Base-by-base conservation (phyloP, 35 echinoderm and acorn worm genomes). In the Amphiura filiformis region DNA sequence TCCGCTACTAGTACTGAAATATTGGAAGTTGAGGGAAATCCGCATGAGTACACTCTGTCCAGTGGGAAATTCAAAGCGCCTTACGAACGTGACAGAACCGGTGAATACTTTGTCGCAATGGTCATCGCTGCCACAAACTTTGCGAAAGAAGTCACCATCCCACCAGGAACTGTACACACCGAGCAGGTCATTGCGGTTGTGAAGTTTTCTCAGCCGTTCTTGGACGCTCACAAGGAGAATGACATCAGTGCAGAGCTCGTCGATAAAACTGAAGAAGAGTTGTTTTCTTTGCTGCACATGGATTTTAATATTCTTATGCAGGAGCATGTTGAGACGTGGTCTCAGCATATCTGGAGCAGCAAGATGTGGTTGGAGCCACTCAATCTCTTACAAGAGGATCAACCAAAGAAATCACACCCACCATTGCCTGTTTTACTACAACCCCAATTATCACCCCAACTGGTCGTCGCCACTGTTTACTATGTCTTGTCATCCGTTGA, bases 261-360 rank as follows among this genome's bases (percentile, higher is more conserved):
- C 11, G 89, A 97, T 78, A 75, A 82, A 87, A 87, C 87, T 18
- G 85, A 93, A 26, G 92, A 93, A 44, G 91, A 97, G 44, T 79
- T 97, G 39, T 97, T 93, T 30, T 83, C 85, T 41, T 76, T 97
- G 37, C 76, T 93, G 33, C 64, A 84, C 13, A 65, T 91, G 76
- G 89, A 91, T 81, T 90, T 91, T 64, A 36, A 31, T 28, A 81
- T 85, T 31, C 39, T 93, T 37, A 78, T 91, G 39, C 37, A 85
- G 34, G 95, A 93, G 34, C 95, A 97, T 79, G 1, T 81, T 32
- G 87, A 78, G 42, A 80, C 88, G 11, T 97, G 95, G 95, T 89
- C 94, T 20, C 78, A 97, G 39, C 89, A 93, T 47, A 93, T 97
- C 38, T 97, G 95, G 95, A 97, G 93, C 81, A 89, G 91, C 33